These are phyloP conservation scores for Aphrocallistes beatrix DNA, from an alignment of 37 sponge, comb jelly and placozoan genomes.

Conservation along the genomic window DNA sequence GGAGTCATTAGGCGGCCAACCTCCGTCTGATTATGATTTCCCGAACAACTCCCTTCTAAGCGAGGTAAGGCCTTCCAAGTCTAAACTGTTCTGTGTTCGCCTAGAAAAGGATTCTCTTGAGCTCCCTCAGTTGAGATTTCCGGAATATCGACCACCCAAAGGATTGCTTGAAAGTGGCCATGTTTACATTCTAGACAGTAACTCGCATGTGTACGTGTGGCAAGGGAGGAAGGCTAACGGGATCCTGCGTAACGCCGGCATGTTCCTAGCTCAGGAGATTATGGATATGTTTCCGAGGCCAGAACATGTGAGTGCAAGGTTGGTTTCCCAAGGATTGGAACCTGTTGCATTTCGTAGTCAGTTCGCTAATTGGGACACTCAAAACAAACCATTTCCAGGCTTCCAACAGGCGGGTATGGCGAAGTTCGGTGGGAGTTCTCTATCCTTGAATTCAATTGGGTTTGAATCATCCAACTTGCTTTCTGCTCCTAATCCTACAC, in stretches of 20 bases:
- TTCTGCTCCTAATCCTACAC: background rate
- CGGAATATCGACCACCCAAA: background rate
- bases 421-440: background rate
- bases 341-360: background rate
- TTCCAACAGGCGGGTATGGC: background rate
- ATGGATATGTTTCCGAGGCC: constrained; percentile 13
- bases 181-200: constrained; percentile 72
- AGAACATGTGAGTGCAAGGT: background rate
- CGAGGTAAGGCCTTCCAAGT: background rate
- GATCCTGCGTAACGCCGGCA: background rate
- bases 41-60: background rate
- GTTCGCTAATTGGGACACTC: background rate
- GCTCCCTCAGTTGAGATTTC: background rate
- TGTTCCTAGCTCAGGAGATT: constrained; percentile 8
- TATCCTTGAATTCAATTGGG: background rate
- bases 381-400: background rate
- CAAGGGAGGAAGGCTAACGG: constrained; percentile 44
- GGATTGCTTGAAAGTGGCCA: constrained; percentile 50
- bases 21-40: constrained; percentile 11
- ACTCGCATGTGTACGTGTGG: constrained; percentile 67
- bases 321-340: background rate
- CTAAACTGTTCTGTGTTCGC: background rate
- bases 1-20: constrained; percentile 53
- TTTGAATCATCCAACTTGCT: background rate
- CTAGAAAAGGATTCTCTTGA: background rate